Evolutionary conservation across 2,888 invertebrate species (phyloP).

Genomic region (Chaetogeoica ovagalla): DNA sequence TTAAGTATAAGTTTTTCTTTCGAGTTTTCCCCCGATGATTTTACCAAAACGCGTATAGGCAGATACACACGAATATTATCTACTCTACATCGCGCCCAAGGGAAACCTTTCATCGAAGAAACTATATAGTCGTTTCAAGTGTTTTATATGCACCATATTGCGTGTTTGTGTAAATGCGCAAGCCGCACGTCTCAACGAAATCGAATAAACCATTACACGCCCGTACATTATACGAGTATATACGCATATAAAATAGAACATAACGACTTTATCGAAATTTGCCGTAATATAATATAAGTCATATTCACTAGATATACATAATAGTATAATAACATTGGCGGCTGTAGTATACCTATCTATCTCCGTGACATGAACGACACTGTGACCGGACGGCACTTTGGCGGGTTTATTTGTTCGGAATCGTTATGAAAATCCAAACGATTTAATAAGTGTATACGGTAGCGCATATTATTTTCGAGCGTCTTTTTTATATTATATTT

Average conservation of each 20-base stretch:
- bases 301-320: not conserved
- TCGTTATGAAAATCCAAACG: not conserved
- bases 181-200: too few species aligned
- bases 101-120: conserved; percentile 10
- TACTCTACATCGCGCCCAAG: not conserved
- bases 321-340: too few species aligned
- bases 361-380: not conserved
- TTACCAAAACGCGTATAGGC: not conserved
- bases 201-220: too few species aligned
- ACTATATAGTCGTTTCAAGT: conserved; percentile 6
- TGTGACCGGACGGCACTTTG: conserved; percentile 6
- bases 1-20: conserved; percentile 11
- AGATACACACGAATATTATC: not conserved
- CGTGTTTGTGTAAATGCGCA: too few species aligned
- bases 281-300: conserved; percentile 11
- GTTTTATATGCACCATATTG: not conserved
- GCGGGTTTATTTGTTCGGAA: conserved; percentile 20
- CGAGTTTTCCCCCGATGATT: not conserved
- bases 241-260: not conserved
- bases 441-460: conserved; percentile 5
- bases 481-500: not conserved
- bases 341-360: too few species aligned
- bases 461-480: conserved; percentile 2
- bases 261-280: conserved; percentile 4
- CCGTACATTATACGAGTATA: too few species aligned